These are phyloP conservation scores for Dioctria rufipes DNA, from an alignment of 2,888 invertebrate genomes.

Conservation along the genomic window DNA sequence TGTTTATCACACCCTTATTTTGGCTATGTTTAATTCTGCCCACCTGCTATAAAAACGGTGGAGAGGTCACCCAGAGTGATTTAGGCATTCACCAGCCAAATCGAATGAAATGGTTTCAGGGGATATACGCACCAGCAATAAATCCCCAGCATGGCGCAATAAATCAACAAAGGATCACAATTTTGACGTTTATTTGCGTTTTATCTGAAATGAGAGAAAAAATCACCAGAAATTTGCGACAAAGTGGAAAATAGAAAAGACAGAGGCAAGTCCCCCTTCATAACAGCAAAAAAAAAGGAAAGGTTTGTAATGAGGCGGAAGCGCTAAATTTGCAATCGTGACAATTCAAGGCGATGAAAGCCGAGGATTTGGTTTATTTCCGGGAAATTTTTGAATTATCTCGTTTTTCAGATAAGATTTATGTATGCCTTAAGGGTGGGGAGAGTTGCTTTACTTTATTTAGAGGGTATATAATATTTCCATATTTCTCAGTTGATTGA, in stretches of 20 bases:
- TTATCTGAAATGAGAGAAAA: background rate
- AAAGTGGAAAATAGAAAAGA: constrained; percentile 3
- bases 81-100: constrained; percentile 22
- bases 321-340: background rate
- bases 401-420: constrained; percentile 18
- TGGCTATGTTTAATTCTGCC: background rate
- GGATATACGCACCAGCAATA: background rate
- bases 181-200: constrained; percentile 40
- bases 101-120: constrained; percentile 25
- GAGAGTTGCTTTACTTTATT: background rate
- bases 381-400: constrained; percentile 23
- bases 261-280: background rate
- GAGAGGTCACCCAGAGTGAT: background rate
- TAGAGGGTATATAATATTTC: background rate
- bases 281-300: background rate
- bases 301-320: background rate
- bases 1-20: background rate
- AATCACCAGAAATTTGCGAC: constrained; percentile 11
- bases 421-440: background rate
- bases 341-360: constrained; percentile 26
- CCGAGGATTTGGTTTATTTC: constrained; percentile 28
- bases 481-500: background rate
- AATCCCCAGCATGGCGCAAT: constrained; percentile 21
- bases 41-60: background rate
- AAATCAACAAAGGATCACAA: constrained; percentile 38